Evolutionary conservation across 2,113 vertebrate genomes (phyloP), one percentile per base, ranked within the genome.

Genomic region (Malurus elegans): DNA sequence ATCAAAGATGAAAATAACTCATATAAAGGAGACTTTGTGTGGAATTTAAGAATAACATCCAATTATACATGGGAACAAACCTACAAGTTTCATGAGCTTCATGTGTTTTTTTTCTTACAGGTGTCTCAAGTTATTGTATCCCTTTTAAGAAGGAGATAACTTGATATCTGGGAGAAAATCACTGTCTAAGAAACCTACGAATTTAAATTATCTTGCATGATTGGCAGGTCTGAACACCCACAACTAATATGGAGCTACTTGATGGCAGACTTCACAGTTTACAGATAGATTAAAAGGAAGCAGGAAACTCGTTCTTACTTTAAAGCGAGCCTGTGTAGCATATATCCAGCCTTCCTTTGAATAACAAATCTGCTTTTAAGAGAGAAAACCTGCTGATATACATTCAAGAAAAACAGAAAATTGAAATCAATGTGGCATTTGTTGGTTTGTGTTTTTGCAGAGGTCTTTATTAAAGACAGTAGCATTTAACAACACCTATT

Each of bases 171-270:
- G 47, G n/a, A 85, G 40, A 90, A 87, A 94, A 95, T 86, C 61
- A 85, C 54, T 75, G 40, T 65, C 78, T 92, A 81, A 90, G 51
- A 90, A 94, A 90, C 72, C 64, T 61, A 51, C 13, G 38, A 72
- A 92, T 96, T 94, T 80, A 95, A 94, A 83, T 91, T 84, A 62
- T 91, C 51, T 51, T 44, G 4, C 8, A 0, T 67, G 88, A 94
- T 19, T 94, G 88, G 56, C 79, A 93, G 47, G 21, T 56, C 92
- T 51, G 73, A 96, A 93, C 92, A 93, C 93, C 92, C 88, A 93
- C 72, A 83, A 80, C 62, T 88, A 93, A 88, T 71, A 84, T 18
- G 38, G 58, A 96, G 38, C 44, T 94, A 62, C 67, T 83, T 90
- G 70, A 75, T 76, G 61, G 78, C 82, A 95, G 53, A 91, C 75